Evolutionary conservation across 2,888 invertebrate genomes (phyloP).

Genomic region (Yponomeuta plumbellus): DNA sequence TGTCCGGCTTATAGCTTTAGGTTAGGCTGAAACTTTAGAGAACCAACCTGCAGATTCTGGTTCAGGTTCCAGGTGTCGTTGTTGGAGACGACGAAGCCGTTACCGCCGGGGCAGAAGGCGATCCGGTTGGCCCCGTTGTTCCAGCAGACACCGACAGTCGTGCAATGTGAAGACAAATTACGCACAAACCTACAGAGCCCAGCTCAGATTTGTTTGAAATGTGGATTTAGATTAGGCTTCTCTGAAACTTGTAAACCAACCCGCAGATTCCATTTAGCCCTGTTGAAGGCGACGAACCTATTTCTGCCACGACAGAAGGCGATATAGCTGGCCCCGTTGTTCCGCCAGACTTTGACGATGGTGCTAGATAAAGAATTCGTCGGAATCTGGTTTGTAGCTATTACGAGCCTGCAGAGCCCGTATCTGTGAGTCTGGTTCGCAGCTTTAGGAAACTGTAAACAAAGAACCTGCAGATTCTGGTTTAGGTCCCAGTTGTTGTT

Average conservation of each 20-base stretch:
- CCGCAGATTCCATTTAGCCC: slow-evolving; percentile 66
- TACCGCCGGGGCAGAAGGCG: too few relatives aligned
- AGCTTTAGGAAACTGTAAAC: too few relatives aligned
- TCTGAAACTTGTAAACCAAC: too few relatives aligned
- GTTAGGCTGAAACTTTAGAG: not conserved
- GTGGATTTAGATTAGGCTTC: slow-evolving; percentile 66
- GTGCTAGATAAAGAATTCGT: too few relatives aligned
- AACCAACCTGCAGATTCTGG: slow-evolving; percentile 71
- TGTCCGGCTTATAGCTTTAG: too few relatives aligned
- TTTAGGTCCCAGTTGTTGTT: slow-evolving; percentile 79
- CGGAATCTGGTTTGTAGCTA: too few relatives aligned
- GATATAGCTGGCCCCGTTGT: too few relatives aligned
- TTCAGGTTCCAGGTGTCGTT: slow-evolving; percentile 78
- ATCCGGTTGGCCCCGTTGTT: too few relatives aligned
- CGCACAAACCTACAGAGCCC: not conserved
- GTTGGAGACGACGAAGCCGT: slow-evolving; percentile 87
- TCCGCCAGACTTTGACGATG: slow-evolving; percentile 29
- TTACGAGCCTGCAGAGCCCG: too few relatives aligned
- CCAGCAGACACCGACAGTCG: too few relatives aligned
- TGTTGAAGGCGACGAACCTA: slow-evolving; percentile 79
- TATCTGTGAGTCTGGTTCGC: too few relatives aligned
- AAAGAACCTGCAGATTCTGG: slow-evolving; percentile 76
- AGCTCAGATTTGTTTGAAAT: slow-evolving; percentile 38
- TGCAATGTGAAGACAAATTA: not conserved
- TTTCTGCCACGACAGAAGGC: slow-evolving; percentile 72